Evolutionary conservation across 2,113 vertebrate genomes (phyloP).

Genomic region (Mormyrus lacerda): DNA sequence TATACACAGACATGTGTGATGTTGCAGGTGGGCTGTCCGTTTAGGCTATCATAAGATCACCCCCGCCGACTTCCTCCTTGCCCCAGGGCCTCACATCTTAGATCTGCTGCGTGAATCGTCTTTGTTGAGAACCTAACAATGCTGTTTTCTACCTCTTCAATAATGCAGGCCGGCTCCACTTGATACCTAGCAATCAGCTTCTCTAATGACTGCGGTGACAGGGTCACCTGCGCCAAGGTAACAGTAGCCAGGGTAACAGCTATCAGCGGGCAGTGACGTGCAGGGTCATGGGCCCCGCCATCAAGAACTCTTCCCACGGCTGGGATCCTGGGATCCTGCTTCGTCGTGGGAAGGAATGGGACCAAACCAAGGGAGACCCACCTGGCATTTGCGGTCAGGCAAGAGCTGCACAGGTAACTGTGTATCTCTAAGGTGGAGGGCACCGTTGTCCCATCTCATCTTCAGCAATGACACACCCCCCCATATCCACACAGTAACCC

Average conservation of each 20-base stretch:
- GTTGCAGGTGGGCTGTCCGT: constrained; percentile 42
- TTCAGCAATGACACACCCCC: neutral
- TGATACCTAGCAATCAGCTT: constrained; percentile 73
- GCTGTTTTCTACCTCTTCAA: constrained; percentile 69
- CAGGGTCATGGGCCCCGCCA: neutral
- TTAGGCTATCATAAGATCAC: constrained; percentile 39
- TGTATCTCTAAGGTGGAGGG: neutral
- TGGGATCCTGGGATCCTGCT: neutral
- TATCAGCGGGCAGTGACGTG: neutral
- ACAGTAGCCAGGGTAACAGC: constrained; percentile 53
- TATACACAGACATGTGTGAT: neutral
- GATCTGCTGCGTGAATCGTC: constrained; percentile 48
- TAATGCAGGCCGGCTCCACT: constrained; percentile 69
- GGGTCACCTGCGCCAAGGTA: constrained; percentile 72
- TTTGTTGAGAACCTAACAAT: constrained; percentile 67
- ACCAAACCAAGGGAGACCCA: neutral
- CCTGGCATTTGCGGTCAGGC: neutral
- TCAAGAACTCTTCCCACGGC: constrained; percentile 2
- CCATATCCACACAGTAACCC: neutral
- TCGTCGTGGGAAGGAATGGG: neutral
- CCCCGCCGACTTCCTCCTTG: neutral
- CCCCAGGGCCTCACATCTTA: neutral
- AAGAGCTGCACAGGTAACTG: neutral
- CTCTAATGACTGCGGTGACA: constrained; percentile 69
- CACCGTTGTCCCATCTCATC: neutral